Base-by-base conservation (phyloP, 2,888 invertebrate genomes). In the Lochmaea capreae region DNA sequence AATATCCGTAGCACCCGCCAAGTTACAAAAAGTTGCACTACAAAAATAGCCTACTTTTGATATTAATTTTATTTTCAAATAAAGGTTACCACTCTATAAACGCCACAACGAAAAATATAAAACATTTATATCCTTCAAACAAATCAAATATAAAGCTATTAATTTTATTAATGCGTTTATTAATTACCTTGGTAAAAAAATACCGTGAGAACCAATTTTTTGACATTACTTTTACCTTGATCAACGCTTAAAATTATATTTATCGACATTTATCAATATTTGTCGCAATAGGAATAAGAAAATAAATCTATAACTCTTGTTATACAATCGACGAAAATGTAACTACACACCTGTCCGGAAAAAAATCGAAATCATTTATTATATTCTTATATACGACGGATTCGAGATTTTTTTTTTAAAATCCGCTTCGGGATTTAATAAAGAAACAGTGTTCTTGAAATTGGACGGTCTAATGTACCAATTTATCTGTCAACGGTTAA, bases 131-230 rank as follows among this genome's bases (percentile, higher is more conserved):
- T 49, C 49, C 49, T 49, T 49, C n/a, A n/a, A 49, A n/a, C 8
- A 49, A 14, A 49, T 49, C 49, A 49, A 49, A 49, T n/a, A n/a
- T n/a, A n/a, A n/a, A 49, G 49, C 18, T 0, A 54, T 54, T 16
- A 54, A 18, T 54, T 16, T 54, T 18, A 54, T 54, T 54, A 54
- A 54, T 54, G 54, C 16, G 11, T 18, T 54, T 54, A 18, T 54
- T 54, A 54, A 18, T 18, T 54, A 16, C 18, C 18, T 54, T 18
- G 3, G 16, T 54, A 18, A 18, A 18, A 22, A 54, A 54, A 54
- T 54, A 18, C 18, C 54, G 54, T 54, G 54, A 10, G 54, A 54
- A 54, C 54, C 54, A 54, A 54, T 52, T 52, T n/a, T 52, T 14
- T n/a, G n/a, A 52, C n/a, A 0, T 16, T 16, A 18, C 54, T 54